Conservation (phyloP, 2,113 vertebrate genomes). For the Nothocercus julius region DNA sequence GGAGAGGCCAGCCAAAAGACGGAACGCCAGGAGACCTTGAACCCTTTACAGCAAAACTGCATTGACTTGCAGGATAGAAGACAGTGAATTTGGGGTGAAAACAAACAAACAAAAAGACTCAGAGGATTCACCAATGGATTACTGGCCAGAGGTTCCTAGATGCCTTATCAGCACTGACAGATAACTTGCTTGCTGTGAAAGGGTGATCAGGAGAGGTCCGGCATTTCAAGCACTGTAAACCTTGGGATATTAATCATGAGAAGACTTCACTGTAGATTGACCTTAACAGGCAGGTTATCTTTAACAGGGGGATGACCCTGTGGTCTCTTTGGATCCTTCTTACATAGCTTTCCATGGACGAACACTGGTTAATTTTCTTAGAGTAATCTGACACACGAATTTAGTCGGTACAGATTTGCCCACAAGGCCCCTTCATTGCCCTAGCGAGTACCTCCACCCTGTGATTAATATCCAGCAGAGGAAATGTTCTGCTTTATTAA, state of each 20-base stretch:
- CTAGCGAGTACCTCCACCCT: not conserved
- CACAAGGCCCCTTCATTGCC: not conserved
- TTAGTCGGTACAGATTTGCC: not conserved
- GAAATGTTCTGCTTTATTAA: slow-evolving; percentile 57
- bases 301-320: not conserved
- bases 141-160: not conserved
- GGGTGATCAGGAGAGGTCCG: not conserved
- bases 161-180: not conserved
- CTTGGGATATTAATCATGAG: not conserved
- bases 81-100: too few species aligned
- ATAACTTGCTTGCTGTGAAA: rapidly evolving
- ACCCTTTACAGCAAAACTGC: not conserved
- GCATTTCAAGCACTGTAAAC: not conserved
- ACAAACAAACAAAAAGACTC: not conserved
- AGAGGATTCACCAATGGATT: not conserved
- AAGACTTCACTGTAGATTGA: not conserved
- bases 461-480: not conserved
- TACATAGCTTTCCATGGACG: not conserved
- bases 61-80: not conserved
- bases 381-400: not conserved
- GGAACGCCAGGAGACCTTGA: too few species aligned
- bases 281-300: not conserved
- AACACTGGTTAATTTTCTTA: not conserved
- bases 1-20: not conserved
- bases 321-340: not conserved